Conservation (phyloP, 2,888 invertebrate species). For the Tachina grossa region DNA sequence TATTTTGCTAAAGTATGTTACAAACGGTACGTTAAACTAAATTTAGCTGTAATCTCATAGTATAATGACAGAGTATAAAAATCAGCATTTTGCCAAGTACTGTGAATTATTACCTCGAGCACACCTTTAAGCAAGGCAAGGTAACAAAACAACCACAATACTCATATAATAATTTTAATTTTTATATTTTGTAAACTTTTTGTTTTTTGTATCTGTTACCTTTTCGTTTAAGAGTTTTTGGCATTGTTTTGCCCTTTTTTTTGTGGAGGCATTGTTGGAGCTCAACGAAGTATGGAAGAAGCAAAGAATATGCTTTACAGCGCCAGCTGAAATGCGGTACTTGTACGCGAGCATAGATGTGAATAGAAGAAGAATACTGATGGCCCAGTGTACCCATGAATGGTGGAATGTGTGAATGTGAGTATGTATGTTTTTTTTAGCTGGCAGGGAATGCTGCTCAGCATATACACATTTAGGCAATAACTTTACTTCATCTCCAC, state of each 20-base stretch:
- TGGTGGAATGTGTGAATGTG: conserved; percentile 12
- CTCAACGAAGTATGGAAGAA: conserved; percentile 15
- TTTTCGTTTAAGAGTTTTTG: conserved; percentile 56
- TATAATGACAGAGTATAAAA: conserved; percentile 60
- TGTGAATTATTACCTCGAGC: conserved; percentile 81
- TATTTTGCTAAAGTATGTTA: not conserved
- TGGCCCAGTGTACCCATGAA: not conserved
- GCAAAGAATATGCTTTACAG: conserved; percentile 12
- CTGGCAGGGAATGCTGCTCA: conserved; percentile 61
- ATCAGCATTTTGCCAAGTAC: conserved; percentile 75
- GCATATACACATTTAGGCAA: conserved; percentile 59
- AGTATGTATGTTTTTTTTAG: conserved; percentile 15
- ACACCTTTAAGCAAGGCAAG: conserved; percentile 79
- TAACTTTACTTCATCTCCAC: conserved; percentile 45
- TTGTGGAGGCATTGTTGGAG: conserved; percentile 45
- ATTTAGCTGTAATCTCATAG: not conserved
- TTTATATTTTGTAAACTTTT: conserved; percentile 24
- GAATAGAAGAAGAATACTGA: conserved; percentile 52
- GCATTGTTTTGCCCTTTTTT: conserved; percentile 57
- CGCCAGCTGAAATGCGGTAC: conserved; percentile 65
- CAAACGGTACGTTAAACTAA: not conserved
- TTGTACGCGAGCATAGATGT: conserved; percentile 53
- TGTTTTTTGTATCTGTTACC: conserved; percentile 29
- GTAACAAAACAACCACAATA: conserved; percentile 64
- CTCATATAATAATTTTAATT: conserved; percentile 41